phyloP scores from a whole-genome alignment of 2,113 vertebrate species.

The Chaetura pelagica region DNA sequence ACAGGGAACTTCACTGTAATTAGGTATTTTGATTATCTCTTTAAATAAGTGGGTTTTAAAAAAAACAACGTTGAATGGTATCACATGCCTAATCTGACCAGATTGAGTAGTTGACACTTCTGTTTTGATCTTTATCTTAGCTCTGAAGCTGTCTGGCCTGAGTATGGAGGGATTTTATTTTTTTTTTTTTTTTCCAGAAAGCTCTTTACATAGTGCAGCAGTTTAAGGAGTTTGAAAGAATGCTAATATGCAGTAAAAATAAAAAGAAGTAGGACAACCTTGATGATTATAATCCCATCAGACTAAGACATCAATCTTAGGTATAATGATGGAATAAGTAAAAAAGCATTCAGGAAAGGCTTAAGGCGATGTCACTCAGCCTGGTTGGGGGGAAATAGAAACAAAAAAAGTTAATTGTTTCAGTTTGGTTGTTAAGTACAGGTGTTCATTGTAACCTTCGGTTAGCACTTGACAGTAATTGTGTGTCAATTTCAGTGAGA shows the following conservation, averaged over 20 bases:
- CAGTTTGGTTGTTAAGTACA: constrained; percentile 18
- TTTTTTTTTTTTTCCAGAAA: neutral
- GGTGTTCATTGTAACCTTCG: neutral
- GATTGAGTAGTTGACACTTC: neutral
- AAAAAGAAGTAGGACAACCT: constrained; percentile 24
- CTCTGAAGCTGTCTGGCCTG: neutral
- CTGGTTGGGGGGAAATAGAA: neutral
- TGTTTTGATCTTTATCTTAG: neutral
- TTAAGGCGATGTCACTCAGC: constrained; percentile 16
- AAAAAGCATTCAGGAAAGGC: neutral
- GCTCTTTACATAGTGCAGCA: neutral
- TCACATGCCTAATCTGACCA: neutral
- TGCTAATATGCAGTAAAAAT: neutral
- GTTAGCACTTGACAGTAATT: constrained; percentile 39
- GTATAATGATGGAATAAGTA: constrained; percentile 56
- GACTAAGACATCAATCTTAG: constrained; percentile 45
- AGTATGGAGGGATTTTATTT: neutral
- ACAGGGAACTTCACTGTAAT: neutral
- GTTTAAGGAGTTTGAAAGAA: constrained; percentile 6
- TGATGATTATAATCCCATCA: constrained; percentile 61
- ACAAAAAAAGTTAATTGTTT: constrained; percentile 38
- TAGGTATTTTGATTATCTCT: neutral
- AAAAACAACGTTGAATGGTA: neutral
- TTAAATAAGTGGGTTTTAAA: neutral
- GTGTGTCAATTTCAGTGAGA: neutral